Evolutionary conservation across 2,888 invertebrate genomes (phyloP), one percentile per base, ranked within the genome.

Genomic region (Tholera decimalis): DNA sequence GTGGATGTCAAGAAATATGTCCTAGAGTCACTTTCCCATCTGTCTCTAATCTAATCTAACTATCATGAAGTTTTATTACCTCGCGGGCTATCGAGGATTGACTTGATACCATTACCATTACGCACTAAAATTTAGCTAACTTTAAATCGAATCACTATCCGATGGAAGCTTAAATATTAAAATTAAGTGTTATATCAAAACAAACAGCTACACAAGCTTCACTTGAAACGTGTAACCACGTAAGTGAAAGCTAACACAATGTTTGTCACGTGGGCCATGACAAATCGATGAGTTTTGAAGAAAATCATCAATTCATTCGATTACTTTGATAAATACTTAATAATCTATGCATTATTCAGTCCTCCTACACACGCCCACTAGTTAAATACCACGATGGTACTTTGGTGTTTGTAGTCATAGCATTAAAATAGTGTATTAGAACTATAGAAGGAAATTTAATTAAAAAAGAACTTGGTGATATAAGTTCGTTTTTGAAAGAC

Each of bases 241-340:
- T 47, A 59, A 77, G 58, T 74, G 70, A 77, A 69, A 79, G 75
- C 64, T n/a, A 61, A 51, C 35, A 37, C 11, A 57, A 24, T 49
- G 26, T 35, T 33, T 54, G 60, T 64, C 68, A 63, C 28, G 67
- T 67, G 71, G 66, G 77, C 64, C 64, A 76, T 64, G 50, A 79
- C 59, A 75, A 73, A 79, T 79, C 64, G 64, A 56, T 35, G 56
- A 33, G 35, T 51, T 63, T 55, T 62, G 22, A 65, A 66, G 60
- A 72, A 79, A 76, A 72, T 75, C 67, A 77, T 77, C 64, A 77
- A 77, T 77, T 77, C 80, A 63, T 72, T 76, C 76, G 72, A 77
- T 77, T 59, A 76, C n/a, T 75, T 75, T 60, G 60, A 77, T 70
- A 77, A 77, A 79, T 72, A 79, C 76, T 76, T 65, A 67, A 79